A percentile compares a stretch with the other conserved stretches of the same genome.
phyloP scores from a whole-genome alignment of 1,140 invertebrate genomes.

The Dreissena polymorpha region DNA sequence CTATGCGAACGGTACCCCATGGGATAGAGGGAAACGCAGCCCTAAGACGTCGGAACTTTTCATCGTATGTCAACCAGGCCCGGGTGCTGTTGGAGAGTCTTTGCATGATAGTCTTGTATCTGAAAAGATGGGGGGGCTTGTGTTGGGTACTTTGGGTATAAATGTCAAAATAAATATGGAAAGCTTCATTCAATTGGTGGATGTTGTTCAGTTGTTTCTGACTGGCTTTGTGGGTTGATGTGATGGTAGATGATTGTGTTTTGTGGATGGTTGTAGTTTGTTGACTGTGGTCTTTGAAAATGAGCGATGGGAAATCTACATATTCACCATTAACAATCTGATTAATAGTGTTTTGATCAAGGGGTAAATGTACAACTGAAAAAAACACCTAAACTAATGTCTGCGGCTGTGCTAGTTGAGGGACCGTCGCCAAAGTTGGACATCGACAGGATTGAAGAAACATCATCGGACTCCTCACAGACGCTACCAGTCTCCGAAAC shows the following conservation, averaged over 20 bases:
- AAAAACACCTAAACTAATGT: background rate
- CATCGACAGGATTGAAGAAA: background rate
- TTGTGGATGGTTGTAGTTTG: slow-evolving; percentile 27
- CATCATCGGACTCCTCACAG: too few species aligned
- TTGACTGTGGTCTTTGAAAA: background rate
- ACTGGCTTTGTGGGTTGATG: background rate
- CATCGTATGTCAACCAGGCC: too few species aligned
- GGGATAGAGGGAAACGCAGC: too few species aligned
- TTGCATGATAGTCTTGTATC: slow-evolving; percentile 26
- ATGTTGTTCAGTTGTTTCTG: slow-evolving; percentile 1
- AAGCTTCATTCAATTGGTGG: background rate
- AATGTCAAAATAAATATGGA: slow-evolving; percentile 23
- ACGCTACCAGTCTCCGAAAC: background rate
- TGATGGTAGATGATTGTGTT: background rate
- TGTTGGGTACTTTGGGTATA: background rate
- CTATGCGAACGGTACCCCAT: too few species aligned
- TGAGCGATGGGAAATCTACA: background rate
- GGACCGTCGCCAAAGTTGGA: background rate
- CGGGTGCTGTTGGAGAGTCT: background rate
- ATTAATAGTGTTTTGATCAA: background rate
- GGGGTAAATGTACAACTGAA: background rate
- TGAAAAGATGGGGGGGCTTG: background rate
- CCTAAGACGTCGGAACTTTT: too few species aligned
- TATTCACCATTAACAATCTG: slow-evolving; percentile 12
- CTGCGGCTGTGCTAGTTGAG: background rate